Evolutionary conservation across 2,797 vertebrate species (phyloP).

Genomic region (Gymnopithys bicolor): DNA sequence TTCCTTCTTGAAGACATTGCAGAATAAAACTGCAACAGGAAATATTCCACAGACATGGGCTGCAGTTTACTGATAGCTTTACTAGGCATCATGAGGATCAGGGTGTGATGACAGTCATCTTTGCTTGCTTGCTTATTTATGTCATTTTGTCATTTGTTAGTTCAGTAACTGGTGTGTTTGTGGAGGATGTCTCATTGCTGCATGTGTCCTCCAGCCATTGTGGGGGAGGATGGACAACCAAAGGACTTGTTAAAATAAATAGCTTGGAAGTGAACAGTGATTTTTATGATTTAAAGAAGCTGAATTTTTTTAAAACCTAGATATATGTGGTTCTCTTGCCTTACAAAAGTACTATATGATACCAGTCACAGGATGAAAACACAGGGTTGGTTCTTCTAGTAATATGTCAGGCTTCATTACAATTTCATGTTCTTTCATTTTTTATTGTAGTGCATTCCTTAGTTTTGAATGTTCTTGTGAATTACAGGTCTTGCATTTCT

Average conservation of each 20-base stretch:
- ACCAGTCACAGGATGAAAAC: neutral
- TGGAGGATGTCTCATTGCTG: neutral
- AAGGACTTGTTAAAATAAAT: neutral
- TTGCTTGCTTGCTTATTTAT: neutral
- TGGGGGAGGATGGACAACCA: neutral
- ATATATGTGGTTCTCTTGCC: neutral
- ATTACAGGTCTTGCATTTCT: neutral
- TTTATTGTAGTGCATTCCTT: neutral
- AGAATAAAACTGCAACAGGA: neutral
- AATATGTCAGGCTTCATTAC: neutral
- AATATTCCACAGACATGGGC: neutral
- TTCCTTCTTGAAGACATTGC: neutral
- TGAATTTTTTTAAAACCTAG: neutral
- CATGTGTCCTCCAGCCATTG: neutral
- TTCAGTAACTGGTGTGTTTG: neutral
- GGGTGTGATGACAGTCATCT: neutral
- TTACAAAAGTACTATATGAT: neutral
- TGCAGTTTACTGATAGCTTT: neutral
- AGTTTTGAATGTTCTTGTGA: neutral
- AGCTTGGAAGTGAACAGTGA: neutral
- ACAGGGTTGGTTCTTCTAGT: neutral
- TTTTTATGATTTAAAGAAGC: neutral
- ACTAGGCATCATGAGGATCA: neutral
- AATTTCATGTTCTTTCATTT: neutral
- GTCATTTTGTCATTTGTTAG: neutral